These are phyloP conservation scores for Meandrina meandrites DNA, from an alignment of 92 coral and sea anemone species.

Conservation along the genomic window DNA sequence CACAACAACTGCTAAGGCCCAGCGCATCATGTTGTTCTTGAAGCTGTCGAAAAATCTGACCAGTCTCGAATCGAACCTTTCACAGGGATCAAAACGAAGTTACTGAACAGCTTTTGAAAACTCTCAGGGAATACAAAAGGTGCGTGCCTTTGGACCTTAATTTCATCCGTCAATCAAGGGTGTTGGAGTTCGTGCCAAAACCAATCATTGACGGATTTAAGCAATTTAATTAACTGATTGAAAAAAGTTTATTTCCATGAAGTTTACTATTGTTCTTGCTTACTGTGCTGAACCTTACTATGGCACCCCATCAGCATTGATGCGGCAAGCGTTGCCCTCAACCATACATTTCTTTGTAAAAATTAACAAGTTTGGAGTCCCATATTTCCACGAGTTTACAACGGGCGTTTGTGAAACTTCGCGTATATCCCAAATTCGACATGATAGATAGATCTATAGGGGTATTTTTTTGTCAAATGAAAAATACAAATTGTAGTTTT, in stretches of 20 bases:
- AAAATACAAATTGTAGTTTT: too few relatives aligned
- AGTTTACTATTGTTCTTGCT: not conserved
- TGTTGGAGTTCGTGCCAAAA: not conserved
- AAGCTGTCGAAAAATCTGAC: not conserved
- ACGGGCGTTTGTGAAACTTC: too few relatives aligned
- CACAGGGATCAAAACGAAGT: not conserved
- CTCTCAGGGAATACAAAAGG: slow-evolving; percentile 40
- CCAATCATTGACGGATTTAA: not conserved
- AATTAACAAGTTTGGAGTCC: too few relatives aligned
- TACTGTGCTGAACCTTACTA: not conserved
- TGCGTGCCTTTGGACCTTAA: not conserved
- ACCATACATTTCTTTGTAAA: too few relatives aligned
- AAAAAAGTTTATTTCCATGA: not conserved
- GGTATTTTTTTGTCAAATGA: too few relatives aligned
- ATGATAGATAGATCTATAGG: too few relatives aligned
- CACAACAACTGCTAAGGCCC: not conserved
- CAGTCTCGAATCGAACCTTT: not conserved
- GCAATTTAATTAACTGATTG: not conserved
- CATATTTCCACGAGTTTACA: too few relatives aligned
- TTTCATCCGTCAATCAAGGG: not conserved
- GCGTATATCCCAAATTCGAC: too few relatives aligned
- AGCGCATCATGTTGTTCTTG: slow-evolving; percentile 7
- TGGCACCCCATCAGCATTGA: not conserved
- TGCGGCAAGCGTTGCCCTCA: too few relatives aligned
- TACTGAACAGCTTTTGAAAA: not conserved